phyloP scores from a whole-genome alignment of 2,113 vertebrate species.

The Oriolus oriolus region DNA sequence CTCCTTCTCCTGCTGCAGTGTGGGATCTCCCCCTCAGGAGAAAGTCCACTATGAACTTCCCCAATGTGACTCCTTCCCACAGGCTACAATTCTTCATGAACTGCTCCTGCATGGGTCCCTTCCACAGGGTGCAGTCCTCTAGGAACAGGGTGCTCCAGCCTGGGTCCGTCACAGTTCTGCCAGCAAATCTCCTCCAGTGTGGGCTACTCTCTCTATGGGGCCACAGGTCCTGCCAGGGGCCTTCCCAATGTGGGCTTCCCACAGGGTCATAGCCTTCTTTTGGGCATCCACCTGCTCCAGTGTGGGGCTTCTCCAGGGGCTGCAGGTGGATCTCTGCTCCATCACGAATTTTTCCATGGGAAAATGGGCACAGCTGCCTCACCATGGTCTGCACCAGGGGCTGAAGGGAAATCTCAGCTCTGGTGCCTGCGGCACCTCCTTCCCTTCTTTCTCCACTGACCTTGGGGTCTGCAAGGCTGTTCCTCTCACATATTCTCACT shows the following conservation, averaged over 20 bases:
- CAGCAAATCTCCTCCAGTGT: neutral
- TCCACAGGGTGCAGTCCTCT: neutral
- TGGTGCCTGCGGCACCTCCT: neutral
- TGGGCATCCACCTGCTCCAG: neutral
- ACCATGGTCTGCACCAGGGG: neutral
- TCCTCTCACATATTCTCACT: neutral
- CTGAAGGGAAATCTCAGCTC: neutral
- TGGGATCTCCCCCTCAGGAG: neutral
- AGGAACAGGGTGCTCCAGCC: neutral
- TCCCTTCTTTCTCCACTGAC: neutral
- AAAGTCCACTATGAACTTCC: neutral
- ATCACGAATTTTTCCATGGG: neutral
- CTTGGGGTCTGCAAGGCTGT: neutral
- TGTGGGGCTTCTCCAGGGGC: neutral
- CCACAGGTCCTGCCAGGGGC: neutral
- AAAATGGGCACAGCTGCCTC: neutral
- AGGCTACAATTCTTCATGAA: neutral
- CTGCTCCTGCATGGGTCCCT: neutral
- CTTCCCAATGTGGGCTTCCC: neutral
- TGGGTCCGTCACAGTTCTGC: neutral
- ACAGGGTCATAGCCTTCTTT: neutral
- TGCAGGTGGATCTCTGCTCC: neutral
- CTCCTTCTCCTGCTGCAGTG: neutral
- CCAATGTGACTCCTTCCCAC: neutral
- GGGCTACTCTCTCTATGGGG: neutral